phyloP scores from a whole-genome alignment of 2,113 vertebrate species.

The Onychostruthus taczanowskii region DNA sequence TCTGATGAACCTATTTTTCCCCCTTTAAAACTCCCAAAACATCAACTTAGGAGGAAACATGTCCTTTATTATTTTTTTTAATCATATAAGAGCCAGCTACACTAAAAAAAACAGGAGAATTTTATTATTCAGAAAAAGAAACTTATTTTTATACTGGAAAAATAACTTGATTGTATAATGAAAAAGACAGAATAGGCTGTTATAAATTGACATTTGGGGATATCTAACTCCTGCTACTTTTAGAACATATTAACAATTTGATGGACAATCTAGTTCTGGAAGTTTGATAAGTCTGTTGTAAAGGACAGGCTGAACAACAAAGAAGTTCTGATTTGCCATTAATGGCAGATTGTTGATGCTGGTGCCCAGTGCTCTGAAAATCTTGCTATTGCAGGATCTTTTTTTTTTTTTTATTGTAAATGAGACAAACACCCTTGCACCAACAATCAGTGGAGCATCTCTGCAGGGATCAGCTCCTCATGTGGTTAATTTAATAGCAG shows the following conservation, averaged over 20 bases:
- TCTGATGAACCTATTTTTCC: not conserved
- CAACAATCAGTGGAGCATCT: not conserved
- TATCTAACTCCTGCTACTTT: not conserved
- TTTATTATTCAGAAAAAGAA: not conserved
- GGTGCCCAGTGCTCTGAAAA: not conserved
- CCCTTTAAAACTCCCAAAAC: not conserved
- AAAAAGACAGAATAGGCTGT: not conserved
- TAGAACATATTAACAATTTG: not conserved
- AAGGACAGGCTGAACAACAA: not conserved
- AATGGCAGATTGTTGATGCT: not conserved
- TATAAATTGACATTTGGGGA: not conserved
- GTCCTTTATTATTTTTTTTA: not conserved
- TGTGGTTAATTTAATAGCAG: not conserved
- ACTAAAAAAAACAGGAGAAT: not conserved
- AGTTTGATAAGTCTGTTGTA: not conserved
- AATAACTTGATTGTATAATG: not conserved
- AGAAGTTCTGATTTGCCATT: not conserved
- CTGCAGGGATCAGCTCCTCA: not conserved
- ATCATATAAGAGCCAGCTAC: not conserved
- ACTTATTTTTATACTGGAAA: not conserved
- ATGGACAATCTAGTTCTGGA: not conserved
- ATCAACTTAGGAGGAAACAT: not conserved
- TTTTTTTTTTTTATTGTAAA: not conserved
- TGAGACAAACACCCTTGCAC: not conserved
- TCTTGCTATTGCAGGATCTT: not conserved